phyloP scores from a whole-genome alignment of 1,140 invertebrate genomes.

The Drosophila athabasca region DNA sequence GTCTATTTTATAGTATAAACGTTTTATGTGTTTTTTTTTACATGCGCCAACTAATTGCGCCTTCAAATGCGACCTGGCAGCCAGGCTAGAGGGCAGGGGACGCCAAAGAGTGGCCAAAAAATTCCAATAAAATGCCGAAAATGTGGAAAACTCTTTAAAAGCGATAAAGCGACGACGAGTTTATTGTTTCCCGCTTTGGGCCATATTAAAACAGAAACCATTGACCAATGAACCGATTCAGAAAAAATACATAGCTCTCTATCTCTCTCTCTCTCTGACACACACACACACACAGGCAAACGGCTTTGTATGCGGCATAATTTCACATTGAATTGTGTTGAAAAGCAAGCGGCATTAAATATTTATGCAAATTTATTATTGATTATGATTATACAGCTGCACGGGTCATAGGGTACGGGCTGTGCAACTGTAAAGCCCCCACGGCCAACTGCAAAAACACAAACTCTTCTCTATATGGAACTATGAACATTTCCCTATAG shows the following conservation, averaged over 20 bases:
- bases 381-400: slow-evolving; percentile 48
- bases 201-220: slow-evolving; percentile 9
- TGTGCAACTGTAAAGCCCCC: slow-evolving; percentile 14
- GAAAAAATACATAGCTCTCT: slow-evolving; percentile 9
- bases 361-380: slow-evolving; percentile 73
- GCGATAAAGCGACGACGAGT: not conserved
- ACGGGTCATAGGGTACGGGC: not conserved
- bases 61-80: slow-evolving; percentile 9
- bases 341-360: slow-evolving; percentile 57
- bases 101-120: not conserved
- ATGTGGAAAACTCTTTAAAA: slow-evolving; percentile 20
- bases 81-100: not conserved
- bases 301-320: slow-evolving; percentile 8
- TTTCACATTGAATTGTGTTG: slow-evolving; percentile 26
- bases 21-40: slow-evolving; percentile 58
- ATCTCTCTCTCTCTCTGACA: too few relatives aligned
- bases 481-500: not conserved
- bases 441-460: slow-evolving; percentile 2
- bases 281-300: slow-evolving; percentile 5
- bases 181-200: slow-evolving; percentile 1
- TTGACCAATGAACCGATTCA: slow-evolving; percentile 18
- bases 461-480: not conserved
- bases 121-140: slow-evolving; percentile 3
- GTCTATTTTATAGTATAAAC: slow-evolving; percentile 65
- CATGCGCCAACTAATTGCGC: slow-evolving; percentile 41